A percentile compares a stretch with the other conserved stretches of the same genome.
Evolutionary conservation across 2,797 vertebrate species (phyloP).

Genomic region (Telmatherina bonti): DNA sequence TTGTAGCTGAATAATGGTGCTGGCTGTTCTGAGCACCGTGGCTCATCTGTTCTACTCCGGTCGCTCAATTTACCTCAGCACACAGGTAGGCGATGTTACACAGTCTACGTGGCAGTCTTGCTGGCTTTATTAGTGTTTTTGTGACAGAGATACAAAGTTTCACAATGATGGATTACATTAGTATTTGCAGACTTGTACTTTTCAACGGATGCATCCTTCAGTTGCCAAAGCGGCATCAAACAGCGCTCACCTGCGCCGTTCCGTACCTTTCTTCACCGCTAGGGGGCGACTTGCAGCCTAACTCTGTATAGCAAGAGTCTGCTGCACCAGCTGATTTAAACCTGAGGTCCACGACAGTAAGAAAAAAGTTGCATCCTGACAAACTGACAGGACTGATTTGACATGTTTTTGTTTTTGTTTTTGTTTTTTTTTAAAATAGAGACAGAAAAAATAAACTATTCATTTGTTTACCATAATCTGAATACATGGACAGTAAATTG

Average conservation of each 20-base stretch:
- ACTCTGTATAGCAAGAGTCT: slow-evolving; percentile 22
- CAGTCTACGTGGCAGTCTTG: too few relatives aligned
- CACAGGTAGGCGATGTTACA: slow-evolving; percentile 75
- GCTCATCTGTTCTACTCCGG: slow-evolving; percentile 64
- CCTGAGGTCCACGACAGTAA: neutral
- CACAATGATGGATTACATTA: neutral
- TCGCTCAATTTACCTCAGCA: slow-evolving; percentile 76
- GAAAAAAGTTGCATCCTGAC: neutral
- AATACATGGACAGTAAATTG: neutral
- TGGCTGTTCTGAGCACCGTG: slow-evolving; percentile 31
- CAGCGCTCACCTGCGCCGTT: slow-evolving; percentile 61
- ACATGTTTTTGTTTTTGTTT: too few relatives aligned
- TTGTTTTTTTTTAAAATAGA: too few relatives aligned
- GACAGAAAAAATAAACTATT: neutral
- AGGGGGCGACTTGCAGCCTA: slow-evolving; percentile 67
- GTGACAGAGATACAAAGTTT: neutral
- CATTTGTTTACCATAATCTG: neutral
- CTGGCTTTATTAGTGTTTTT: neutral
- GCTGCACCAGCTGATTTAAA: slow-evolving; percentile 8
- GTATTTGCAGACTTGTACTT: neutral
- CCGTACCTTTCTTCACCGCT: slow-evolving; percentile 57
- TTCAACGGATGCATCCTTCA: neutral
- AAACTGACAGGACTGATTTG: neutral
- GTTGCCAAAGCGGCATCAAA: slow-evolving; percentile 31
- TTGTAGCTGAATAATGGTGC: slow-evolving; percentile 52